Conservation (phyloP, 2,888 invertebrate species). For the Drosophila meridiana region DNA sequence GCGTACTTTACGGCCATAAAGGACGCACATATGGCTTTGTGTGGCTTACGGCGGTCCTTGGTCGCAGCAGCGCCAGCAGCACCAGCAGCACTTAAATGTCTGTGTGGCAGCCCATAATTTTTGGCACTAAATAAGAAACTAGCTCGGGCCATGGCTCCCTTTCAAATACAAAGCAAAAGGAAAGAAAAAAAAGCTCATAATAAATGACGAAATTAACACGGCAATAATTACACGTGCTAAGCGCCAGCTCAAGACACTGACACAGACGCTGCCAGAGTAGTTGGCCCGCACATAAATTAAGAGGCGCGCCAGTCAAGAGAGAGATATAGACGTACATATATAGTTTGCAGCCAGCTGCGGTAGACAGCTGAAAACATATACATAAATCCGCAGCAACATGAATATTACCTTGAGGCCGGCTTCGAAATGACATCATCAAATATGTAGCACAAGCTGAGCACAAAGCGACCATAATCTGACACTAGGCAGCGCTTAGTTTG, state of each 20-base stretch:
- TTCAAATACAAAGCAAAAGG: neutral
- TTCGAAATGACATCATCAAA: conserved; percentile 78
- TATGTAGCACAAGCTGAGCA: conserved; percentile 69
- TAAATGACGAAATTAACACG: conserved; percentile 78
- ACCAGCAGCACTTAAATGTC: conserved; percentile 53
- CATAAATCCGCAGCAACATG: conserved; percentile 68
- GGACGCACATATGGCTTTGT: conserved; percentile 47
- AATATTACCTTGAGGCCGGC: conserved; percentile 66
- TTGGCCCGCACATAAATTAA: conserved; percentile 61
- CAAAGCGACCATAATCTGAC: conserved; percentile 78
- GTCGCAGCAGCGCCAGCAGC: conserved; percentile 26
- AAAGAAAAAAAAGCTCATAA: conserved; percentile 51
- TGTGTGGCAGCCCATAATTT: conserved; percentile 58
- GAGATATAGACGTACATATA: neutral
- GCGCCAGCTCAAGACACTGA: conserved; percentile 11
- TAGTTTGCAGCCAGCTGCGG: neutral
- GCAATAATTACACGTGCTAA: conserved; percentile 65
- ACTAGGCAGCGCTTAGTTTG: conserved; percentile 71
- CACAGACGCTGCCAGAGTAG: conserved; percentile 25
- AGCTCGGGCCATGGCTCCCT: conserved; percentile 35
- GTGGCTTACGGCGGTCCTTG: conserved; percentile 27
- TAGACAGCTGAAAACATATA: conserved; percentile 19
- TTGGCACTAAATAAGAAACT: conserved; percentile 70
- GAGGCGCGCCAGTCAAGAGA: conserved; percentile 19
- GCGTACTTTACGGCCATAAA: conserved; percentile 68